These are phyloP conservation scores for Zoanthus sociatus DNA, from an alignment of 92 coral and sea anemone genomes.

Conservation along the genomic window DNA sequence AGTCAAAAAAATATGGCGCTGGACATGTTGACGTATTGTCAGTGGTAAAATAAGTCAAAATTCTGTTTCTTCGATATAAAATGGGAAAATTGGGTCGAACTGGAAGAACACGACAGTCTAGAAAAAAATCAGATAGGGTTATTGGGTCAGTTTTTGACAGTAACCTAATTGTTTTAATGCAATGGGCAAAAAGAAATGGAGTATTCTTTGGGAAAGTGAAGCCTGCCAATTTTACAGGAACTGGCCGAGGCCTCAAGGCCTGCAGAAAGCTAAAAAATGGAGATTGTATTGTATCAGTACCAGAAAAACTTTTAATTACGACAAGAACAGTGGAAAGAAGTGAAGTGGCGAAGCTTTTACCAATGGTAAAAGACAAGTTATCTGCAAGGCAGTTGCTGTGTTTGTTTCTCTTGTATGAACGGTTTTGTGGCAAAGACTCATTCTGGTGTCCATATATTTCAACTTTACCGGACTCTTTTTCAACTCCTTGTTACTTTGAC, in stretches of 20 bases:
- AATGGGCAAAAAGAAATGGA: slow-evolving; percentile 92
- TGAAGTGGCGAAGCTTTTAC: slow-evolving; percentile 41
- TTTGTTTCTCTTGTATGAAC: slow-evolving; percentile 76
- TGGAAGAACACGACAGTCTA: slow-evolving; percentile 14
- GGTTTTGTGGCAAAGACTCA: slow-evolving; percentile 68
- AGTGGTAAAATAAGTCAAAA: too few species aligned
- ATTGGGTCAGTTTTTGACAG: slow-evolving; percentile 36
- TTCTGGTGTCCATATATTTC: slow-evolving; percentile 89
- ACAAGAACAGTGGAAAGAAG: slow-evolving; percentile 66
- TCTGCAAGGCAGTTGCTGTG: slow-evolving; percentile 68
- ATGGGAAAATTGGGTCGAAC: slow-evolving; percentile 36
- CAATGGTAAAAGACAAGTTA: slow-evolving; percentile 4
- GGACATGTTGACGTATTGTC: too few species aligned
- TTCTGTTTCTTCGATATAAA: neutral
- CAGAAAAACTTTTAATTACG: slow-evolving; percentile 76
- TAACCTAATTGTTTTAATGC: slow-evolving; percentile 75
- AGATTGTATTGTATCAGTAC: slow-evolving; percentile 82
- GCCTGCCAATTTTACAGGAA: slow-evolving; percentile 77
- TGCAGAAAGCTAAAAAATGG: slow-evolving; percentile 52
- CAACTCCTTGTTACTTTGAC: slow-evolving; percentile 84
- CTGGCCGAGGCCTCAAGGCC: slow-evolving; percentile 91
- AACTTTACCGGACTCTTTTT: slow-evolving; percentile 78
- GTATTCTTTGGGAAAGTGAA: slow-evolving; percentile 68
- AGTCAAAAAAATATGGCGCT: too few species aligned
- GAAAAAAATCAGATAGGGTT: neutral